phyloP scores from a whole-genome alignment of 2,113 vertebrate species.

The Heloderma charlesbogerti region DNA sequence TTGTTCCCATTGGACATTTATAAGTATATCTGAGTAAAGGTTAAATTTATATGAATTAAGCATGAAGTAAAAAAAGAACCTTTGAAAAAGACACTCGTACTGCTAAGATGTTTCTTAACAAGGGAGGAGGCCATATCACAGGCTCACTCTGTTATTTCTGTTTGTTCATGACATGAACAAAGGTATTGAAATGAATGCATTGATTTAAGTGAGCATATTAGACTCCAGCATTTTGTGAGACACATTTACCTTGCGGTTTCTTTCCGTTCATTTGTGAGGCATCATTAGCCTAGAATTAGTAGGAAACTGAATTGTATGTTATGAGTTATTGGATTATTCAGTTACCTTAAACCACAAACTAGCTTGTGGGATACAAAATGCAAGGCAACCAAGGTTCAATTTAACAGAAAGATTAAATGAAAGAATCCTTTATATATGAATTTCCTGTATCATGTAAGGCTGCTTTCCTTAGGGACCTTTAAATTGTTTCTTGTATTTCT shows the following conservation, averaged over 20 bases:
- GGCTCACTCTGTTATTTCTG: constrained; percentile 47
- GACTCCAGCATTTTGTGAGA: constrained; percentile 43
- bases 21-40: constrained; percentile 55
- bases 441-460: background rate
- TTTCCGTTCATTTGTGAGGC: constrained; percentile 52
- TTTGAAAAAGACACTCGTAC: constrained; percentile 4
- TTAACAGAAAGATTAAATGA: constrained; percentile 1
- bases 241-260: constrained; percentile 57
- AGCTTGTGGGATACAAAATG: constrained; percentile 53
- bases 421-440: accelerated
- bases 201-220: constrained; percentile 53
- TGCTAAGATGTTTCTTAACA: constrained; percentile 41
- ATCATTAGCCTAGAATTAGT: constrained; percentile 46
- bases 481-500: background rate
- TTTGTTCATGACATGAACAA: constrained; percentile 26
- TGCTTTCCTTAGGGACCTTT: background rate
- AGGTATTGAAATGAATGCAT: constrained; percentile 56
- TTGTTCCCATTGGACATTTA: constrained; percentile 61
- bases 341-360: constrained; percentile 41
- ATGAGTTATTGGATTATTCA: constrained; percentile 68
- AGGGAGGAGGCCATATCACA: background rate
- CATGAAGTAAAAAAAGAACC: constrained; percentile 49
- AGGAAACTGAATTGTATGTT: constrained; percentile 50
- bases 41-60: constrained; percentile 51
- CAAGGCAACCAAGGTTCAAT: constrained; percentile 42